Conservation (phyloP, 2,113 vertebrate genomes). For the Mobula birostris region DNA sequence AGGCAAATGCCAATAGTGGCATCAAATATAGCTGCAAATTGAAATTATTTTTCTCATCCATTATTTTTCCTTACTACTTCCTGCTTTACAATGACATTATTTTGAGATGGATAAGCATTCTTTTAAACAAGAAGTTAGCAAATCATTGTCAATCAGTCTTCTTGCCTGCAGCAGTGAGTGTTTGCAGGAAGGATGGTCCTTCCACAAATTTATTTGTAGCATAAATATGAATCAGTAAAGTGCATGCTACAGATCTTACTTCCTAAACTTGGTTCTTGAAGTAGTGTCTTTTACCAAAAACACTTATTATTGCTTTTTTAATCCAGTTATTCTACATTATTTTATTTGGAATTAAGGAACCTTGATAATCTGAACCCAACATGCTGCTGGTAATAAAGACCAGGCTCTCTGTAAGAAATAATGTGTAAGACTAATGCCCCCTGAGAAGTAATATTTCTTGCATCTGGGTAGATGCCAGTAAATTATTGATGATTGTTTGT, state of each 20-base stretch:
- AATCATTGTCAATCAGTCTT: neutral
- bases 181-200: neutral
- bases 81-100: too few species aligned
- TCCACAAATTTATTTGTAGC: neutral
- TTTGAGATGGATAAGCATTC: too few species aligned
- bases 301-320: neutral
- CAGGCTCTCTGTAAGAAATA: slow-evolving; percentile 59
- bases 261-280: neutral
- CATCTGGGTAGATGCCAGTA: slow-evolving; percentile 53
- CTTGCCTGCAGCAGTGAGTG: neutral
- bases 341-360: slow-evolving; percentile 49
- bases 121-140: neutral
- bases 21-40: too few species aligned
- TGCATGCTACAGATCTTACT: neutral
- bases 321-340: neutral
- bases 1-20: too few species aligned
- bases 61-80: too few species aligned
- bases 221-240: neutral
- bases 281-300: neutral
- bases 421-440: slow-evolving; percentile 61
- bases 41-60: too few species aligned
- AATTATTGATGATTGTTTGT: slow-evolving; percentile 59
- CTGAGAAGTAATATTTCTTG: slow-evolving; percentile 59
- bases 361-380: slow-evolving; percentile 63
- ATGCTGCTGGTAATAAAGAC: slow-evolving; percentile 65